Evolutionary conservation across 2,113 vertebrate genomes (phyloP).

Genomic region (Engystomops pustulosus): DNA sequence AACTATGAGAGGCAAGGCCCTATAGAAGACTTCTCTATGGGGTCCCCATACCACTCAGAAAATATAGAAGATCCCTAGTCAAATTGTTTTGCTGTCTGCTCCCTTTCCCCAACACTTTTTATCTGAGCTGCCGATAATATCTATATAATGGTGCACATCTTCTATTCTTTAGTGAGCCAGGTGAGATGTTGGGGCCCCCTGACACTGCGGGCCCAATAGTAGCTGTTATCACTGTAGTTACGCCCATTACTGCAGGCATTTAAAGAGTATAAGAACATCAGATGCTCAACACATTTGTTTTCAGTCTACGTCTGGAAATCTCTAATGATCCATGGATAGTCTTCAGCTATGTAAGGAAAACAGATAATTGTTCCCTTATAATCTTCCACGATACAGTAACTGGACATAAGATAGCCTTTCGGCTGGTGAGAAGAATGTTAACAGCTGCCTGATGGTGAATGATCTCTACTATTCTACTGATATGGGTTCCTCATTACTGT

Average conservation of each 20-base stretch:
- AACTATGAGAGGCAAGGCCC: no score
- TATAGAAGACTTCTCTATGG: no score
- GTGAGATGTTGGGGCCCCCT: no score
- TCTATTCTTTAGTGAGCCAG: no score
- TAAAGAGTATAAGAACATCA: background rate
- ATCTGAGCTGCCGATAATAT: no score
- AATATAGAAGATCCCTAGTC: no score
- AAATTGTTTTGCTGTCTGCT: no score
- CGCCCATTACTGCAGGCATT: background rate
- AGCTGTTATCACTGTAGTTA: no score
- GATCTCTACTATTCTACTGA: background rate
- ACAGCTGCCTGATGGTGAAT: constrained; percentile 23
- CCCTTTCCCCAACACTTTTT: no score
- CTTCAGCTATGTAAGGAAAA: background rate
- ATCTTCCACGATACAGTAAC: constrained; percentile 5
- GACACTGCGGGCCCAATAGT: no score
- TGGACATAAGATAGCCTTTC: constrained; percentile 43
- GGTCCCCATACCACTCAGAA: no score
- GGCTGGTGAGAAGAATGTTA: constrained; percentile 12
- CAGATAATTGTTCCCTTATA: background rate
- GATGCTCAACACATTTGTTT: background rate
- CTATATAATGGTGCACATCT: no score
- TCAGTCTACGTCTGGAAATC: background rate
- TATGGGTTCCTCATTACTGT: background rate
- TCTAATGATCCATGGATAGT: background rate